Conservation (phyloP, 2,113 vertebrate genomes). For the Hyperopisus bebe region DNA sequence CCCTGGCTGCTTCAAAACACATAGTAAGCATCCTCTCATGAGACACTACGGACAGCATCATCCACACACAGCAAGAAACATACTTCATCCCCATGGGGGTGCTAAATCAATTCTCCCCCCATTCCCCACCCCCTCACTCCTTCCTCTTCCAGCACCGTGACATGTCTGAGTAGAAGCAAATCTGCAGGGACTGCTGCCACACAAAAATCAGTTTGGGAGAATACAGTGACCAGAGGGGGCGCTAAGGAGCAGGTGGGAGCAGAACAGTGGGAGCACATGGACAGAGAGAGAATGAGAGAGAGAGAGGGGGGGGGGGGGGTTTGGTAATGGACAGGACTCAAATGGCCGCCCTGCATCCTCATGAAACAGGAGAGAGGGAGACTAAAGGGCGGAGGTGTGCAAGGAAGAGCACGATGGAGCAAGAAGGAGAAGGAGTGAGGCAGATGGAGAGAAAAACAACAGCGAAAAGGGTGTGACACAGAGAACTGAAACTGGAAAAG, state of each 20-base stretch:
- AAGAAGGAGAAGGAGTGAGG: neutral
- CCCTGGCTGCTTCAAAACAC: neutral
- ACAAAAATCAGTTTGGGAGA: neutral
- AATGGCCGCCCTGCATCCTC: slow-evolving; percentile 2
- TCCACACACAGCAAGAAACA: slow-evolving; percentile 9
- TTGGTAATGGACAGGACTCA: neutral
- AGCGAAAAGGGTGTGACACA: neutral
- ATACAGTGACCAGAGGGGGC: neutral
- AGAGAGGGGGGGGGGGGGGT: neutral
- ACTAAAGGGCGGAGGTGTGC: neutral
- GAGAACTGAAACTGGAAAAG: neutral
- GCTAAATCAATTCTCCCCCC: slow-evolving; percentile 5
- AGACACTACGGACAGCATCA: neutral
- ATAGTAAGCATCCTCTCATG: neutral
- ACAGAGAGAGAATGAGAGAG: neutral
- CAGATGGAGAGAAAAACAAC: neutral
- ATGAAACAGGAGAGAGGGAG: neutral
- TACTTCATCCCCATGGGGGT: slow-evolving; percentile 14
- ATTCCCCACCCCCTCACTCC: neutral
- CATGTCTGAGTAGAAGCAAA: neutral
- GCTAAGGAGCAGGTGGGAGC: neutral
- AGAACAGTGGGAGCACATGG: slow-evolving; percentile 23
- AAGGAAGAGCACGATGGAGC: neutral
- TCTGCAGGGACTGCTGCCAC: neutral
- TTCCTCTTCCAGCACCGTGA: neutral